These are phyloP conservation scores for Eupithecia tripunctaria DNA, from an alignment of 2,888 invertebrate species.

Conservation along the genomic window DNA sequence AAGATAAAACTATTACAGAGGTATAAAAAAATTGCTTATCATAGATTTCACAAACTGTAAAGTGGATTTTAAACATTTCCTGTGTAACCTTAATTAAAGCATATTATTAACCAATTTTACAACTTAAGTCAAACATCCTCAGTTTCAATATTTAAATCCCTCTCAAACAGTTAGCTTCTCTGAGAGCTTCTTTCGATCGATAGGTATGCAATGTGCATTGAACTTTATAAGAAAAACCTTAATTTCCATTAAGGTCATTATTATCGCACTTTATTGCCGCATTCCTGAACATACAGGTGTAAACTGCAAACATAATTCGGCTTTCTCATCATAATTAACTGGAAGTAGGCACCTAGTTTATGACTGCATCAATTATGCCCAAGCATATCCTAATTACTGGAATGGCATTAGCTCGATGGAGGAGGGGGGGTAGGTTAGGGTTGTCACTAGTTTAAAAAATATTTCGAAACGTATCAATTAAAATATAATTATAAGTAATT, in stretches of 20 bases:
- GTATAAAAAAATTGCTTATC: too few relatives aligned
- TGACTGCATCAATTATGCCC: slow-evolving; percentile 81
- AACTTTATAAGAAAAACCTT: neutral
- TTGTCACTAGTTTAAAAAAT: slow-evolving; percentile 11
- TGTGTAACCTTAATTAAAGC: too few relatives aligned
- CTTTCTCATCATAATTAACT: slow-evolving; percentile 57
- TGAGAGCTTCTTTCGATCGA: neutral
- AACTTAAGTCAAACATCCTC: too few relatives aligned
- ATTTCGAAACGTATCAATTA: neutral
- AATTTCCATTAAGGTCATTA: neutral
- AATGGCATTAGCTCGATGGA: slow-evolving; percentile 77
- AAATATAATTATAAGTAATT: neutral
- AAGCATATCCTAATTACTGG: slow-evolving; percentile 83
- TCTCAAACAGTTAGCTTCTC: too few relatives aligned
- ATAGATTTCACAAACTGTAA: too few relatives aligned
- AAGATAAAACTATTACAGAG: too few relatives aligned
- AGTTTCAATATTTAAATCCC: too few relatives aligned
- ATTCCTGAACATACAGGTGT: slow-evolving; percentile 36
- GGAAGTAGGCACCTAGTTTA: slow-evolving; percentile 67
- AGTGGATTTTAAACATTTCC: too few relatives aligned
- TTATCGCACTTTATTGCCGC: too few relatives aligned
- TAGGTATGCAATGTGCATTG: too few relatives aligned
- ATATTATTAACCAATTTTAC: too few relatives aligned
- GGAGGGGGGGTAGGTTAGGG: slow-evolving; percentile 48
- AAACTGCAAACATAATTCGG: slow-evolving; percentile 54